Base-by-base conservation (phyloP, 1,140 invertebrate species). In the Plectrocnemia conspersa region DNA sequence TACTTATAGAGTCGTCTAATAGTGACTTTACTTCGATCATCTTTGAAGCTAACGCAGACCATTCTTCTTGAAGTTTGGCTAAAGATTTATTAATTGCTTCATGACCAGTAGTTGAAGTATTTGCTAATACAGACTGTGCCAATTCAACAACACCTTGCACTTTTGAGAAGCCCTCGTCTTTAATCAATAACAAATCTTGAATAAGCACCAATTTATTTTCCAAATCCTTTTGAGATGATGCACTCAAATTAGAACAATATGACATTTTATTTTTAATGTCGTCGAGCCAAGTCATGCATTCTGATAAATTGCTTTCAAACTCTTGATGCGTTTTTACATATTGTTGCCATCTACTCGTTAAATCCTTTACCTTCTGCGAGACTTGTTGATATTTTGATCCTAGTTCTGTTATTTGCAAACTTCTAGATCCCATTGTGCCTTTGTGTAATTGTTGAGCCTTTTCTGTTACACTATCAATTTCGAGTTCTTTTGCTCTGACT, bases 391-490 rank as follows among this genome's bases (percentile, higher is more conserved):
- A 96, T 70, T 93, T 93, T 0, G 89, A 80, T 11, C 87, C 86
- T 1, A 97, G 69, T 67, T 97, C 93, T 7, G 89, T 89, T 48
- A 93, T 85, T 64, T 90, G 85, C 0, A 84, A 85, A 38, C 78
- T 83, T 59, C 86, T 81, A 42, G 74, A 72, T 18, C 71, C 71
- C 7, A 80, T 64, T 5, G 72, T 70, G 3, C 84, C 83, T 60
- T 88, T 89, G 41, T 89, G 82, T 1, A 94, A 67, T 52, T 87
- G 81, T 67, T 97, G 91, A 3, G 89, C 89, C 59, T 86, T 85
- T 70, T 97, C 93, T 13, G 88, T 93, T 0, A 96, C 84, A 41
- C 86, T 83, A 65, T 97, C 93, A 54, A 97, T 91, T 74, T 97
- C 93, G 22, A 93, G 68, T 74, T 96, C 92, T 66, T 93, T 93